Evolutionary conservation across 2,113 vertebrate genomes (phyloP).

Genomic region (Aptenodytes patagonicus): DNA sequence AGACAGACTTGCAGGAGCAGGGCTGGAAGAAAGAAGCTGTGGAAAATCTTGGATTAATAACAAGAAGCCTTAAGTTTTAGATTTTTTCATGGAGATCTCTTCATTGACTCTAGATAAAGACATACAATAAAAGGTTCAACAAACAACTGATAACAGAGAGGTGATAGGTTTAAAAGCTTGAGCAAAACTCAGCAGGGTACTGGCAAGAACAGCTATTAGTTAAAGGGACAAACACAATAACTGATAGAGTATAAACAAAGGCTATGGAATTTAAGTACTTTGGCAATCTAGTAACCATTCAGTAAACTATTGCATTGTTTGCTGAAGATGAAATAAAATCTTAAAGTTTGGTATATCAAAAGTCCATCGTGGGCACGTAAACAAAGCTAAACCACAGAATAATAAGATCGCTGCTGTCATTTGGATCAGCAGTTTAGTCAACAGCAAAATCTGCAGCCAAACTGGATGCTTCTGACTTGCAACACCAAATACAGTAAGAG

Average conservation of each 20-base stretch:
- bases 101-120: background rate
- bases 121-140: background rate
- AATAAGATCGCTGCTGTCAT: background rate
- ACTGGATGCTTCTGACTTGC: background rate
- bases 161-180: background rate
- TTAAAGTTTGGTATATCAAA: background rate
- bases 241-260: background rate
- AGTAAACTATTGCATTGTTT: background rate
- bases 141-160: background rate
- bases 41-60: background rate
- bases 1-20: background rate
- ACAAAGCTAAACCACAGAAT: background rate
- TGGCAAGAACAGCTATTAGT: background rate
- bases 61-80: background rate
- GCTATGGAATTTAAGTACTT: background rate
- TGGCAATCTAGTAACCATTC: background rate
- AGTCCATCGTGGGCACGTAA: background rate
- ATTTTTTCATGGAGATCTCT: background rate
- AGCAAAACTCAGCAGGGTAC: background rate
- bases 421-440: background rate
- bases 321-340: background rate
- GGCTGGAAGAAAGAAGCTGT: background rate
- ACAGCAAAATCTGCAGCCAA: background rate
- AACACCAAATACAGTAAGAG: background rate
- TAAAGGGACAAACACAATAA: background rate